Evolutionary conservation across 2,888 invertebrate species (phyloP), one percentile per base, ranked within the genome.

Genomic region (Deilephila porcellus): DNA sequence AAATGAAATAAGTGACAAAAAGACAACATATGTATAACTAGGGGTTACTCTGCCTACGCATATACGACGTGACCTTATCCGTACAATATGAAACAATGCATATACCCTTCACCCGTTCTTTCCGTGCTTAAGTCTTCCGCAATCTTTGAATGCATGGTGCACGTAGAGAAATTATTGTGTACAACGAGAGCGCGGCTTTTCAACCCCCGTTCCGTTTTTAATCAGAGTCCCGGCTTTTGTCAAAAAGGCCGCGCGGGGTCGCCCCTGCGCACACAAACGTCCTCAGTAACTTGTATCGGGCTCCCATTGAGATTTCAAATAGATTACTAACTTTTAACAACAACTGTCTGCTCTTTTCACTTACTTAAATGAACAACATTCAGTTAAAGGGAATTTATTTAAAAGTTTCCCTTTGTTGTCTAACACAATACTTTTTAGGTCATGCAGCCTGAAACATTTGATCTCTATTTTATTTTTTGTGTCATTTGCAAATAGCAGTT

Each of bases 181-280:
- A 71, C 45, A 60, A 52, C 67, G 25, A 52, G 67, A 53, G 62
- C 72, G 53, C 62, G 64, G 56, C 67, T 59, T 53, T 72, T 72
- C 56, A 64, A 37, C 72, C 45, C 59, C 11, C 70, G 45, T 59
- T 7, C 71, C 45, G 75, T 79, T 80, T 81, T 80, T 81, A 81
- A 80, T 80, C 81, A 81, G 70, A 73, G 67, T 52, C 45, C 60
- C 67, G 59, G 37, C 76, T 74, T 80, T 79, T 79, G 78, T 81
- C 71, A 73, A 64, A 29, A 76, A 37, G 34, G 62, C 25, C 29
- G 34, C 19, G 11, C 60, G 29, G 19, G 52, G 60, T 62, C 53
- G 71, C 32, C 60, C 20, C 62, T 14, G 53, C 14, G 34, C 62
- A 6, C 20, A 25, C 19, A 19, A 62, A 37, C n/a, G 20, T 6